Base-by-base conservation (phyloP, 2,888 invertebrate genomes). In the Pyrocoelia pectoralis region DNA sequence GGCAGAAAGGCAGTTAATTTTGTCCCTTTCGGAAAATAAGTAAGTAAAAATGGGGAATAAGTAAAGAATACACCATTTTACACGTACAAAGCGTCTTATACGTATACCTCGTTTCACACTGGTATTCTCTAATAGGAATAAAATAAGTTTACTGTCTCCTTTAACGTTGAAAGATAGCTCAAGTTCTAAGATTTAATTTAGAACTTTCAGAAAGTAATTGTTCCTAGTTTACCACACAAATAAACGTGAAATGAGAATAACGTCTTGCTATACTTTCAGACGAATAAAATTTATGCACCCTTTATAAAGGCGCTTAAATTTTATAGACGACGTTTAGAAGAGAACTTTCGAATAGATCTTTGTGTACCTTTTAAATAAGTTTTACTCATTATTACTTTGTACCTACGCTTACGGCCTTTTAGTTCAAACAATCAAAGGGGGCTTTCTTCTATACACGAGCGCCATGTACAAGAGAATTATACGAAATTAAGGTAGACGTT, bases 231-330 rank as follows among this genome's bases (percentile, higher is more conserved):
- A n/a, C 43, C 29, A 40, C 40, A 51, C 14, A 43, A 15, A 18
- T 48, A n/a, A 53, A 48, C 29, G 28, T 15, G 40, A 55, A 12
- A 60, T 28, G 54, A 49, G 18, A 41, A 41, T 50, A 19, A 55
- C 41, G 54, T 8, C 40, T 29, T 29, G 18, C 40, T 38, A 54
- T 12, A 48, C 38, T 38, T 53, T 54, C 33, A 40, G 54, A 38
- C 28, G 49, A 29, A 60, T 55, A 60, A 60, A 60, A 49, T 60
- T 60, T 60, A 60, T 60, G 55, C 49, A 54, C 41, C 40, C 60
- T 43, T 38, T 50, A 54, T 40, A 49, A 50, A 33, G 33, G 6
- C 55, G 9, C 49, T 59, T 49, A 17, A 55, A 60, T 54, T 60
- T 60, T 60, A 55, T 50, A 10, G 54, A 28, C 38, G 46, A 52